phyloP scores from a whole-genome alignment of 2,888 invertebrate genomes.

The Dusona sp. region DNA sequence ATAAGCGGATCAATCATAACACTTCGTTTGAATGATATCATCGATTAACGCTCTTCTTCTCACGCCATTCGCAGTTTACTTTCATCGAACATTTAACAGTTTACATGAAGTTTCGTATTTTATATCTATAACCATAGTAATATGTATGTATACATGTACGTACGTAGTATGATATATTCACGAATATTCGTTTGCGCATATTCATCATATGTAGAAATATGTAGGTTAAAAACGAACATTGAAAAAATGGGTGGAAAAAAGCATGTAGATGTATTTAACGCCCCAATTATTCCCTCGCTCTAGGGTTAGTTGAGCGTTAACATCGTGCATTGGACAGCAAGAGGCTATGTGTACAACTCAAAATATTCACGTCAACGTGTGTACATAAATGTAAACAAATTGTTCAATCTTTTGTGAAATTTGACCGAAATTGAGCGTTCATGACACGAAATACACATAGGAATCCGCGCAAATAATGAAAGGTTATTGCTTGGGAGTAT shows the following conservation, averaged over 20 bases:
- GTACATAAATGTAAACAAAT: slow-evolving; percentile 32
- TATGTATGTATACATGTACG: not conserved
- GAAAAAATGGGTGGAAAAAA: slow-evolving; percentile 36
- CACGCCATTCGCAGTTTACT: slow-evolving; percentile 9
- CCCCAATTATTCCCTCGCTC: slow-evolving; percentile 51
- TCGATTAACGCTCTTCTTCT: not conserved
- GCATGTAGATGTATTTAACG: slow-evolving; percentile 16
- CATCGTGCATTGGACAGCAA: not conserved
- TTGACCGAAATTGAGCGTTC: slow-evolving; percentile 50
- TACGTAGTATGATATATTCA: not conserved
- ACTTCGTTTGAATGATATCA: not conserved
- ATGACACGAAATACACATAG: slow-evolving; percentile 18
- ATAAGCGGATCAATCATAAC: not conserved
- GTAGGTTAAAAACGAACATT: slow-evolving; percentile 5
- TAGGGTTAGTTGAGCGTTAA: slow-evolving; percentile 3
- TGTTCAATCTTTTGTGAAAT: slow-evolving; percentile 51
- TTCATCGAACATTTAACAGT: slow-evolving; percentile 54
- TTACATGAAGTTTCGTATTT: slow-evolving; percentile 2
- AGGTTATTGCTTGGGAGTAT: slow-evolving; percentile 31
- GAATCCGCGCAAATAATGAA: slow-evolving; percentile 37
- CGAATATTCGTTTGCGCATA: not conserved
- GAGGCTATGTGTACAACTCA: not conserved
- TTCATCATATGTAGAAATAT: not conserved
- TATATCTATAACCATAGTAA: not conserved
- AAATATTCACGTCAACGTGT: slow-evolving; percentile 9